Evolutionary conservation across 2,888 invertebrate genomes (phyloP).

Genomic region (Galerucella nymphaeae): DNA sequence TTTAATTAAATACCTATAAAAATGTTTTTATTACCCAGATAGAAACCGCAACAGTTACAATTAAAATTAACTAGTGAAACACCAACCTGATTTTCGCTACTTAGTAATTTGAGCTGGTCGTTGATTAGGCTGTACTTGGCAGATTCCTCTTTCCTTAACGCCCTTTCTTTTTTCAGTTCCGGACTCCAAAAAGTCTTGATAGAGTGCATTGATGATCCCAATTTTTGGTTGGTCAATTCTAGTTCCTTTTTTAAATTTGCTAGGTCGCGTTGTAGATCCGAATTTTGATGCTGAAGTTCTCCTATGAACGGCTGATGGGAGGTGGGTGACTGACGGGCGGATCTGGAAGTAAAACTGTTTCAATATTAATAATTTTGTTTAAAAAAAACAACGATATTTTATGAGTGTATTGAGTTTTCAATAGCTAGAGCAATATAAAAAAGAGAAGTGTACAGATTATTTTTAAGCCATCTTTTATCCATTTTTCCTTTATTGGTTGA

Average conservation of each 20-base stretch:
- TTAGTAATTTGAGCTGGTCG: slow-evolving; percentile 95
- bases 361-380: neutral
- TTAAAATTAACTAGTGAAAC: neutral
- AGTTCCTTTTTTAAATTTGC: slow-evolving; percentile 92
- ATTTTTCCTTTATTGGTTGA: too few species aligned
- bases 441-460: too few species aligned
- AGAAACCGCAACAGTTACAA: neutral
- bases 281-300: slow-evolving; percentile 93
- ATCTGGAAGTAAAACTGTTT: slow-evolving; percentile 59
- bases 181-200: slow-evolving; percentile 99
- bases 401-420: too few species aligned
- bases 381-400: too few species aligned
- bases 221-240: slow-evolving; percentile 95
- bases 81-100: slow-evolving; percentile 94
- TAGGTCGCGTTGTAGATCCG: slow-evolving; percentile 94
- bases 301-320: slow-evolving; percentile 74
- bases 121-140: slow-evolving; percentile 96
- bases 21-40: neutral
- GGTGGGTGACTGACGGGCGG: slow-evolving; percentile 78
- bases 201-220: slow-evolving; percentile 99
- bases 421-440: too few species aligned
- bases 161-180: slow-evolving; percentile 97
- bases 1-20: neutral
- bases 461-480: too few species aligned
- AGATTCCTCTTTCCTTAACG: slow-evolving; percentile 96